These are phyloP conservation scores for Apocrypta bakeri DNA, from an alignment of 1,140 invertebrate species.

Conservation along the genomic window DNA sequence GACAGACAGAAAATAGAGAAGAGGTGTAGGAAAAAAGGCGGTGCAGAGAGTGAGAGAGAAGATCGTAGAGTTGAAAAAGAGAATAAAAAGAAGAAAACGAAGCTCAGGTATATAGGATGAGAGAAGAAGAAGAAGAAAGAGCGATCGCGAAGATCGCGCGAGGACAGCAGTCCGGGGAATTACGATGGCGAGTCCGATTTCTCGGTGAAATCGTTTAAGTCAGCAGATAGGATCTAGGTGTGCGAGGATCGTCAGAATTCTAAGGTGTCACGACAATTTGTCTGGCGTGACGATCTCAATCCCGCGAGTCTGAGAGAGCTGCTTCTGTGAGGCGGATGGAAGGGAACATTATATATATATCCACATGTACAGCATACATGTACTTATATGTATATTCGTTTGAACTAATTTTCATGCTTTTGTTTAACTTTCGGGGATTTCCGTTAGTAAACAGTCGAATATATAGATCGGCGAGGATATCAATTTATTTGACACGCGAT, in stretches of 20 bases:
- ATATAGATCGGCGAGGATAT: not conserved
- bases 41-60: not conserved
- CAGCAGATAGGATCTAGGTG: constrained; percentile 39
- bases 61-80: not conserved
- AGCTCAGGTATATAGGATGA: constrained; percentile 37
- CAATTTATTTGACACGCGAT: constrained; percentile 11
- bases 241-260: constrained; percentile 31
- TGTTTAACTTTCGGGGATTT: not conserved
- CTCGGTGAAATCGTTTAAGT: constrained; percentile 53
- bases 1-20: not conserved
- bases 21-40: constrained; percentile 7
- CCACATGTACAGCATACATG: not conserved
- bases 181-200: constrained; percentile 51
- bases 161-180: constrained; percentile 50
- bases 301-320: not conserved
- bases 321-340: not conserved
- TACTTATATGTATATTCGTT: too few relatives aligned
- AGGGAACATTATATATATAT: not conserved
- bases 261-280: constrained; percentile 46
- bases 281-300: constrained; percentile 44
- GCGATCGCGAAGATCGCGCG: constrained; percentile 54
- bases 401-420: not conserved
- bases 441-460: not conserved
- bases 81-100: not conserved
- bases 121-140: constrained; percentile 33